Evolutionary conservation across 2,888 invertebrate species (phyloP), one percentile per base, ranked within the genome.

Genomic region (Dryocosmus kuriphilus): DNA sequence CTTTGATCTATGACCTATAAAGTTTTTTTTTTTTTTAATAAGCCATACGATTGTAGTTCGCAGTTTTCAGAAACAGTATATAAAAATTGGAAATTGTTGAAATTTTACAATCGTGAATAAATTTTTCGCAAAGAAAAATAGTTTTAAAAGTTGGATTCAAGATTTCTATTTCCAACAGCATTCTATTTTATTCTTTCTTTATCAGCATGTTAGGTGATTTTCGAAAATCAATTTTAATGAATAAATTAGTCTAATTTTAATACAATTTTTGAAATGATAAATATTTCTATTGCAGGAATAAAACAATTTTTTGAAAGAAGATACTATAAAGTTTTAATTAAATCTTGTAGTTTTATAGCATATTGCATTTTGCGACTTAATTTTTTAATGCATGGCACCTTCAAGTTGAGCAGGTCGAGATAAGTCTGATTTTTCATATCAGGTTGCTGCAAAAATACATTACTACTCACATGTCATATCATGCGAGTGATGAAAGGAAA

Each of bases 391-490:
- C 22, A 7, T 41, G n/a, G 22, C 41, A 16, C 27, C 19, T 41
- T 46, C 51, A n/a, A n/a, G 7, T 57, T 71, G 46, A 24, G 14
- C 16, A 16, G 16, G 14, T 38, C 1, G 41, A 16, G 67, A 51
- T 51, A 71, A 19, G 46, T 19, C 1, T 71, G 19, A 30, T 71
- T 71, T 8, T 57, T 46, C 30, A 71, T 51, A 71, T 71, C 67
- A 22, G 24, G 51, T 71, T 51, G 30, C 46, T 30, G 46, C 27
- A 71, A 8, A 62, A 62, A 62, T 62, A 35, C 35, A 51, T 71
- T 71, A 27, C 24, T 65, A 65, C 46, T 71, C 30, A 51, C 27
- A n/a, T 71, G 51, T n/a, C 51, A 30, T 51, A n/a, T n/a, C 65
- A 46, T 24, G 46, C 24, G 9, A 16, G 14, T 71, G 67, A 71